Base-by-base conservation (phyloP, 2,888 invertebrate genomes). In the Crematogaster levior region DNA sequence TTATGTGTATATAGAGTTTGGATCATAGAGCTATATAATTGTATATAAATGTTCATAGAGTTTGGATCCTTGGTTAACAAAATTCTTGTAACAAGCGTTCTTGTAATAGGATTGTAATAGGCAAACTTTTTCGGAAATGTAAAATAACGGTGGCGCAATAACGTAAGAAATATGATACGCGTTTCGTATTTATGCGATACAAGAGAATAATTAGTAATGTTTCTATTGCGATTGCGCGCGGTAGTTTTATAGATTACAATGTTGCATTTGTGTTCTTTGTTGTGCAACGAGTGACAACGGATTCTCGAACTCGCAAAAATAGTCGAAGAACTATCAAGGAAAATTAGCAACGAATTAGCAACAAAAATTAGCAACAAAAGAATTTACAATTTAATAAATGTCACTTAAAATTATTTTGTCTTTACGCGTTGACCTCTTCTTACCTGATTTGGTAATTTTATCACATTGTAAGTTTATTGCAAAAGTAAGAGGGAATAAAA, bases 181-280 rank as follows among this genome's bases (percentile, higher is more conserved):
- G 27, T 75, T 34, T 21, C 40, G 53, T 27, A 61, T 43, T 24
- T 12, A 30, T 6, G n/a, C 37, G 21, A 24, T 53, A 27, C 70
- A 43, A 30, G 63, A 48, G 43, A 74, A 73, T 61, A 53, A n/a
- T n/a, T 43, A 60, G 21, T 34, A 77, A 51, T 34, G 56, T 56
- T 68, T 40, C 53, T 30, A 48, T 63, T 24, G 60, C 74, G 65
- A 84, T 81, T 68, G 70, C 56, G 27, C n/a, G 30, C 18, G 1
- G n/a, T 27, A 77, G 63, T 84, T 84, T 82, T 84, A 82, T 68
- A 68, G 27, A 40, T 68, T 58, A 18, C 12, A 58, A 24, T 43
- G 68, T 43, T 51, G 30, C 73, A 48, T 56, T 66, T 58, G n/a
- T 18, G 12, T 48, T 24, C 68, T 73, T 60, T 30, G 40, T 40